phyloP scores from a whole-genome alignment of 2,113 vertebrate species.

The Probosciger aterrimus region DNA sequence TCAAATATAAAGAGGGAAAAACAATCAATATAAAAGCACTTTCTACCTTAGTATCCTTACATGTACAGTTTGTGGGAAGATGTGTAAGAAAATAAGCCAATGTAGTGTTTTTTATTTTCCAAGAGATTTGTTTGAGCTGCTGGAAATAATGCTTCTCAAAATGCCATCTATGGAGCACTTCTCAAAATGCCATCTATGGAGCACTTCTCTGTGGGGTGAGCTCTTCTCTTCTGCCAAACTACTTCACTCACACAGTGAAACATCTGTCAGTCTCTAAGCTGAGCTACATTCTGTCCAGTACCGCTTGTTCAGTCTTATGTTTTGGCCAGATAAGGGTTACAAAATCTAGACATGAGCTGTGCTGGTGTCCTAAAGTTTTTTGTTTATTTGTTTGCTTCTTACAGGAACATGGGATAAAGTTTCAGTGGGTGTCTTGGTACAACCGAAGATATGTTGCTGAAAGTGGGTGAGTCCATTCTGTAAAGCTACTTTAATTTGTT shows the following conservation, averaged over 20 bases:
- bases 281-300: not conserved
- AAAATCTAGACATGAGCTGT: not conserved
- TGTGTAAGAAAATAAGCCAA: not conserved
- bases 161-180: not conserved
- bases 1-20: constrained; percentile 47
- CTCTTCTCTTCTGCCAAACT: not conserved
- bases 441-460: not conserved
- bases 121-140: not conserved
- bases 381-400: not conserved
- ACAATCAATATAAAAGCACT: constrained; percentile 46
- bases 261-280: not conserved
- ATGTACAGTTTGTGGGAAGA: not conserved
- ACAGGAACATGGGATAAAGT: not conserved
- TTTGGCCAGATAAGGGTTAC: not conserved
- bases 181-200: not conserved
- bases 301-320: not conserved
- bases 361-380: not conserved
- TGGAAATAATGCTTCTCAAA: not conserved
- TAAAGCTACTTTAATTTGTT: not conserved
- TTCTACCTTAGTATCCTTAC: not conserved
- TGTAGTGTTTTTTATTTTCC: not conserved
- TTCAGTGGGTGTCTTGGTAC: not conserved
- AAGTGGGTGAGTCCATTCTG: not conserved
- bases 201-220: not conserved
- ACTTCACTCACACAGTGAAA: not conserved